These are phyloP conservation scores for Protobothrops mucrosquamatus DNA, from an alignment of 2,113 vertebrate genomes.

Conservation along the genomic window DNA sequence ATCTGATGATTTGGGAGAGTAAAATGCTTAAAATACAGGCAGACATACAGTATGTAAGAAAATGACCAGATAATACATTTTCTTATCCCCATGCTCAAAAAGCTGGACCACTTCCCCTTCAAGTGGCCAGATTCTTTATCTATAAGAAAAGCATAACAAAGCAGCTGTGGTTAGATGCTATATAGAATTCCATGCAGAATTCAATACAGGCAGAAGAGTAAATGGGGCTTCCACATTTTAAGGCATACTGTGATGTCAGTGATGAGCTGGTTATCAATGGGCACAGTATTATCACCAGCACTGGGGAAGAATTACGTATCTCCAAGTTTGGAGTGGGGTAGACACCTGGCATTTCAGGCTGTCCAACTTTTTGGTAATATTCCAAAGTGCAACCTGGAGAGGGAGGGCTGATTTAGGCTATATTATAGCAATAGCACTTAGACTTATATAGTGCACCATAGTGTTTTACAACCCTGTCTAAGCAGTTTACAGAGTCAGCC, in stretches of 20 bases:
- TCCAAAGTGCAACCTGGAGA: background rate
- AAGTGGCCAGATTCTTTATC: background rate
- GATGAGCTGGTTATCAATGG: background rate
- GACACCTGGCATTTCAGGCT: background rate
- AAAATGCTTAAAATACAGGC: background rate
- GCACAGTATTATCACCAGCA: background rate
- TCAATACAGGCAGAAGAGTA: background rate
- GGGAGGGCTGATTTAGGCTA: background rate
- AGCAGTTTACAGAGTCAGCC: too few species aligned
- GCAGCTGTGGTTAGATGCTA: background rate
- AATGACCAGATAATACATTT: background rate
- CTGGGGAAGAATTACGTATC: background rate
- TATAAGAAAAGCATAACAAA: too few species aligned
- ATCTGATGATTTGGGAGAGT: background rate
- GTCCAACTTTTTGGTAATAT: background rate
- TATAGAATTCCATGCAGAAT: background rate
- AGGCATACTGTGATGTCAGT: background rate
- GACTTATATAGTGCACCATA: too few species aligned
- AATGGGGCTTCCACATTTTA: background rate
- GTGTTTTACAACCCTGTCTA: too few species aligned
- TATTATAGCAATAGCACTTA: background rate
- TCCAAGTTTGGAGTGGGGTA: background rate
- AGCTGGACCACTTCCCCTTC: background rate
- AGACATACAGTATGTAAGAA: background rate
- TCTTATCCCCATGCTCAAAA: background rate